Base-by-base conservation (phyloP, 2,113 vertebrate species). In the Salvelinus fontinalis region DNA sequence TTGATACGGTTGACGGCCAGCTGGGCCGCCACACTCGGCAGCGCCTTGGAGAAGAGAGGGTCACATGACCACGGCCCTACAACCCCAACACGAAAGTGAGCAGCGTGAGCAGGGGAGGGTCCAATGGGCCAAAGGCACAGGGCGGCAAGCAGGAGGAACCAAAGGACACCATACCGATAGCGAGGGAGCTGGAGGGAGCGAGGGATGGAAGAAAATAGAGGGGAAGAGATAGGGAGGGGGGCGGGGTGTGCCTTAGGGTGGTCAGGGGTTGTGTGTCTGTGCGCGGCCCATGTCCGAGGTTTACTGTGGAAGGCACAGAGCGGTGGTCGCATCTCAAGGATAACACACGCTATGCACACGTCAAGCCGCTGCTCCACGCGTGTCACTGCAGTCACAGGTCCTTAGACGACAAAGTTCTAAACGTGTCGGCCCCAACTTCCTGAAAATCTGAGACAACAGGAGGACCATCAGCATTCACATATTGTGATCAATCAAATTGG, bases 61-160 rank as follows among this genome's bases (percentile, higher is more conserved):
- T 95, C 94, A 75, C 94, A 95, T 3, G 84, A 86, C 94, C 94
- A 95, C 0, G 94, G 94, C 4, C 94, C 94, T 29, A 95, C 88
- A 51, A 95, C 86, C 20, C 94, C 94, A 0, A 95, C 84, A 51
- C 71, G 89, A 71, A 93, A 93, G 70, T 81, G 82, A 7, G 79
- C 76, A 9, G 85, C 86, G 27, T 86, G 75, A 1, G 75, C 73
- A 8, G 86, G 9, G 39, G 39, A 44, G 39, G 39, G 39, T 87
- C 27, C 78, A 83, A 74, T 70, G 90, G 54, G 71, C 83, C 70
- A 8, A 62, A 62, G 59, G 70, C 75, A 75, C n/a, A 69, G 49
- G 59, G 5, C 66, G 48, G 75, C 26, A 49, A 69, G 49, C 49
- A 20, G 74, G 26, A 77, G 26, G 65, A 5, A 54, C 7, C 48